Conservation (phyloP, 2,797 vertebrate species). For the Gallinago stenura region DNA sequence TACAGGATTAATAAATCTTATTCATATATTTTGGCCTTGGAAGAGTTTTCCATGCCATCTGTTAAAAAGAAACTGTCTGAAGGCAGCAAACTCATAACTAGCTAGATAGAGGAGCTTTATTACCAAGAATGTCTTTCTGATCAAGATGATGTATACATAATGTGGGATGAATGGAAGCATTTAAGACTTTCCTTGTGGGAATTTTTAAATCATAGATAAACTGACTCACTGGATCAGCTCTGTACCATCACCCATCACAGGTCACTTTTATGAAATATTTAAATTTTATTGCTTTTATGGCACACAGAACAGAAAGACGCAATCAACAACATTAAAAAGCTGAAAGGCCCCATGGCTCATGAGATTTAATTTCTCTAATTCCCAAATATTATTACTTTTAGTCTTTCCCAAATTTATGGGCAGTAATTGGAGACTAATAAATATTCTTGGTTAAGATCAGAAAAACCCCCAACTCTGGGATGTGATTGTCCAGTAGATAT, state of each 20-base stretch:
- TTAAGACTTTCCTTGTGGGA: not conserved
- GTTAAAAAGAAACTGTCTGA: not conserved
- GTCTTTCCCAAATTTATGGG: not conserved
- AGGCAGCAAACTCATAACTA: not conserved
- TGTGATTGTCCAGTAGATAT: not conserved
- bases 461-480: not conserved
- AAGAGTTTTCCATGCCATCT: conserved; percentile 12
- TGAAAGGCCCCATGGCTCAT: not conserved
- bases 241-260: not conserved
- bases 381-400: not conserved
- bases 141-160: not conserved
- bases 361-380: not conserved
- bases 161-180: not conserved
- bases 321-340: not conserved
- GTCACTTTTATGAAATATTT: not conserved
- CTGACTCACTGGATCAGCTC: not conserved
- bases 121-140: not conserved
- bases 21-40: not conserved
- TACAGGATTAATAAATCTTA: conserved; percentile 35
- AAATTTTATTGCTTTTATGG: not conserved
- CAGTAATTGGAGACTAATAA: not conserved
- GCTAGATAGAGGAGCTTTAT: not conserved
- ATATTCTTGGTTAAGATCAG: not conserved
- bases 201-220: not conserved
- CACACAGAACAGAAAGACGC: not conserved